phyloP scores from a whole-genome alignment of 64 coral and sea anemone genomes.

The Acropora yongei region DNA sequence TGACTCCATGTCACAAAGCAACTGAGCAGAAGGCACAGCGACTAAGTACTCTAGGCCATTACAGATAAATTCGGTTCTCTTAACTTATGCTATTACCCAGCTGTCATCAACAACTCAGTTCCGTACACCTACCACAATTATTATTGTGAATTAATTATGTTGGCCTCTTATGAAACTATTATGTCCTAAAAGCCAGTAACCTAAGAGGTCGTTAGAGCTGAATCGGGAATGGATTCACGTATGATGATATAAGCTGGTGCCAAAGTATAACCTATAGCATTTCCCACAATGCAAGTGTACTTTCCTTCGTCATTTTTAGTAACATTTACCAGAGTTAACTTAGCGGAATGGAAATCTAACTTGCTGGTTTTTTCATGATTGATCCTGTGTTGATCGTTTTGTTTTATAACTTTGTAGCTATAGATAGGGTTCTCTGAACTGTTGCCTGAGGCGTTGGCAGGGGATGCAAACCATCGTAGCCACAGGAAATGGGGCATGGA shows the following conservation, averaged over 20 bases:
- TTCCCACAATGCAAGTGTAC: slow-evolving; percentile 89
- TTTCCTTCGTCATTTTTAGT: slow-evolving; percentile 76
- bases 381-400: slow-evolving; percentile 5
- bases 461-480: slow-evolving; percentile 54
- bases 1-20: too few species aligned
- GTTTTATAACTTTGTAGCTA: slow-evolving; percentile 70
- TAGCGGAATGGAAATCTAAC: slow-evolving; percentile 77
- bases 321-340: slow-evolving; percentile 77
- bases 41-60: too few species aligned
- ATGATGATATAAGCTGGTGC: slow-evolving; percentile 59
- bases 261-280: slow-evolving; percentile 77
- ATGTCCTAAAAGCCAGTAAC: too few species aligned
- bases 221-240: background rate
- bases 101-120: too few species aligned
- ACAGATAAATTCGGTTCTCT: too few species aligned
- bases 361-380: slow-evolving; percentile 21
- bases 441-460: slow-evolving; percentile 54
- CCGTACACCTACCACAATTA: too few species aligned
- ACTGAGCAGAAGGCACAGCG: too few species aligned
- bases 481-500: slow-evolving; percentile 97
- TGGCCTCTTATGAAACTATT: too few species aligned
- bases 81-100: too few species aligned
- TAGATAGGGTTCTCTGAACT: background rate
- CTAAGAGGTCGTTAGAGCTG: too few species aligned
- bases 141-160: too few species aligned